Conservation (phyloP, 2,113 vertebrate genomes). For the Stercorarius parasiticus region DNA sequence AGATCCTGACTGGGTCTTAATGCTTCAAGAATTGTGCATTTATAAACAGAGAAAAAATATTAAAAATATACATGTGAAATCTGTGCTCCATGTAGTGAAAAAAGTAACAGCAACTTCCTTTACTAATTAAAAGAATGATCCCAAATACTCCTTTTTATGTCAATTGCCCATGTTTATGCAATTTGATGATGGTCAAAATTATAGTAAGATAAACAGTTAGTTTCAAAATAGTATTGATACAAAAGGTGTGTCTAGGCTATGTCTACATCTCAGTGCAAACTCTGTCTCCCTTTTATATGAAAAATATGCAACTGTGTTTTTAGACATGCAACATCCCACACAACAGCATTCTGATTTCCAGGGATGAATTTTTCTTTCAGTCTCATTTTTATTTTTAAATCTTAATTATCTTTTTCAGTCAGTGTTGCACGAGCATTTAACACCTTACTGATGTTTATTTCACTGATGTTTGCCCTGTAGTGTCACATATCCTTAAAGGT, state of each 20-base stretch:
- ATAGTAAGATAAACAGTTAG: not conserved
- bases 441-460: not conserved
- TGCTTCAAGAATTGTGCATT: not conserved
- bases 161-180: not conserved
- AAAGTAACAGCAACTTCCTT: not conserved
- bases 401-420: not conserved
- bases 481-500: not conserved
- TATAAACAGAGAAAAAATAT: not conserved
- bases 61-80: not conserved
- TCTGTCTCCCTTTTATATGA: not conserved
- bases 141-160: not conserved
- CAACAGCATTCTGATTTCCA: not conserved
- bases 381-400: not conserved
- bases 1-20: not conserved
- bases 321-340: not conserved
- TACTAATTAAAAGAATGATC: not conserved
- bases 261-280: not conserved
- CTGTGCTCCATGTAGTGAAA: not conserved
- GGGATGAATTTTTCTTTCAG: not conserved
- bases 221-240: not conserved
- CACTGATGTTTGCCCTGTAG: not conserved
- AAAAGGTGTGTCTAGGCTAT: not conserved
- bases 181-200: not conserved
- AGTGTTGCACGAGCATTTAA: not conserved
- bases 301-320: not conserved